Evolutionary conservation across 2,888 invertebrate genomes (phyloP), one percentile per base, ranked within the genome.

Genomic region (Thalpophila matura): DNA sequence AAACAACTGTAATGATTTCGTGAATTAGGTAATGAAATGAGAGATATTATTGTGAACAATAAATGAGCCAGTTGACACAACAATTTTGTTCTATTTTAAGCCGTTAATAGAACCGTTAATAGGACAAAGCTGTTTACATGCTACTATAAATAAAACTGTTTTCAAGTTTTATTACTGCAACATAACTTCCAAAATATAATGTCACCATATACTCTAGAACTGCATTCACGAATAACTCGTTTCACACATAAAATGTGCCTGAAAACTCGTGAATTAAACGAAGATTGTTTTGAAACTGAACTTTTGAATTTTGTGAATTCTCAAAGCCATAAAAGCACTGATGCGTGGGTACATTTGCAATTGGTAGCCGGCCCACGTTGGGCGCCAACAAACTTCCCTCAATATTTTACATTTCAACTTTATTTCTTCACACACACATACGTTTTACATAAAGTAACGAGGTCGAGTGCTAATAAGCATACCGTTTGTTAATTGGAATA

Each of bases 321-420:
- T 74, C 81, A 74, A 78, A 79, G 86, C 81, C 72, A 83, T 90
- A 89, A 89, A 90, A 73, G 82, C 86, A 79, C 75, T 85, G 87
- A 87, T 84, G 87, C 83, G 86, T 78, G 77, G 74, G 64, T 79
- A 82, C 86, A 88, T 88, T 89, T 87, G 83, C 83, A 80, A 85
- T 85, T 83, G 83, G 67, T 74, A 69, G 70, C 69, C 66, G 58
- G 46, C 77, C 83, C 83, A 74, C 70, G 82, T 73, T 80, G 84
- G 84, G 85, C 83, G 90, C 89, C 90, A 89, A 82, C 78, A 83
- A 89, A 90, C 80, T 86, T 86, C 71, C 54, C 61, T 67, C 64
- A 67, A 75, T 68, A 70, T 78, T 74, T 76, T 60, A 63, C 38
- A 59, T 79, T 70, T 46, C 29, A 65, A 80, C 72, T 78, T 69